Evolutionary conservation across 2,888 invertebrate species (phyloP), one percentile per base, ranked within the genome.

Genomic region (Hirudinaria manillensis): DNA sequence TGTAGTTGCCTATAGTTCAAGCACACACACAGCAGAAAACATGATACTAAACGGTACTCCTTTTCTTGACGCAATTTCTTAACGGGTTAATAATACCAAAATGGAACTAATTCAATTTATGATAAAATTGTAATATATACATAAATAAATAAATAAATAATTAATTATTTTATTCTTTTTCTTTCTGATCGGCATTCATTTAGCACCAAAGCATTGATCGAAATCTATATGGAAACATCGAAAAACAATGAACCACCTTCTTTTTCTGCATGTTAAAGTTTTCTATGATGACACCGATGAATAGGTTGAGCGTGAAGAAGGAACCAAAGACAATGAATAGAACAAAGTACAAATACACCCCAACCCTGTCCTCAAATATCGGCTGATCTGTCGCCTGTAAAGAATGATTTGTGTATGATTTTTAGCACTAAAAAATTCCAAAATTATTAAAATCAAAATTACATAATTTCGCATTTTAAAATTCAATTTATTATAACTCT

Each of bases 211-310:
- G 3, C 3, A 36, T 36, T 36, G 4, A 36, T 10, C 10, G 13
- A 45, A 45, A 45, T n/a, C n/a, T n/a, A n/a, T n/a, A n/a, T n/a
- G n/a, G n/a, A 45, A 16, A 45, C 13, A n/a, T 45, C 13, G 45
- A 45, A 45, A 7, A 45, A n/a, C n/a, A n/a, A 10, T 45, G 45
- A 7, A 45, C 85, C 83, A 88, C 87, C 87, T 97, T 97, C 88
- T 97, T 97, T 89, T 98, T 98, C 87, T 98, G 97, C 88, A 96
- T 95, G 87, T 98, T 98, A 88, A 98, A 98, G 89, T 98, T 98
- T 88, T 98, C 97, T 87, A 98, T 98, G 89, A 98, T 98, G 86
- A 98, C 97, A 89, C 98, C 97, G 89, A 98, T 97, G 89, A 98
- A 98, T 86, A 98, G 91, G 88, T 98, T 98, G 83, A 98, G 91